Base-by-base conservation (phyloP, 2,113 vertebrate species). In the Lutjanus erythropterus region DNA sequence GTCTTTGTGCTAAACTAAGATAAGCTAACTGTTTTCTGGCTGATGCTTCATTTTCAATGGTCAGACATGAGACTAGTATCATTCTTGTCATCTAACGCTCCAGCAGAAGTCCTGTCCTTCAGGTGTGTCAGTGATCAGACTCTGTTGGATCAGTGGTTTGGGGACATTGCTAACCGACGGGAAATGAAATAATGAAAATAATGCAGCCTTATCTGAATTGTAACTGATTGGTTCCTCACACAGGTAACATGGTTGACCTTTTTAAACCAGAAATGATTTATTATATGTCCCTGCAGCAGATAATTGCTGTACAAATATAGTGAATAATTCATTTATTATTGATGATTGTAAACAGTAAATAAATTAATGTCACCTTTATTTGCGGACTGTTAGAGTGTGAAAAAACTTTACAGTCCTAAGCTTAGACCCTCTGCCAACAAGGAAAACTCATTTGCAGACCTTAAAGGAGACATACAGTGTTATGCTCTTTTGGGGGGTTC, bases 301-400 rank as follows among this genome's bases (percentile, higher is more conserved):
- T 73, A 80, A 85, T 44, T 86, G 71, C 31, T 81, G 56, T 15
- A 35, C 39, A 82, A 69, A 84, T 31, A 31, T 68, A 61, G 27
- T 49, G 53, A 74, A 59, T 88, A 33, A 82, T 86, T 76, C 4
- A 80, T 80, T 78, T 42, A 39, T 50, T 69, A 61, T 72, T 71
- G 37, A 71, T 60, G 46, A 59, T 27, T 33, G 52, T 10, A 53
- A 69, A 23, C 35, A 66, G 31, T 39, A 78, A 76, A 86, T 81
- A 81, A 49, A 74, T 55, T 37, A 25, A 59, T 35, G 37, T 35
- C n/a, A 23, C 67, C 8, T 69, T 55, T 71, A 37, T 81, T 35
- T 71, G 59, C 23, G 14, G 42, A 8, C 41, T 46, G 39, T 44
- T 74, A 33, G 50, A 41, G 15, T 44, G 41, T 50, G 27, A 71